Conservation (phyloP, 2,113 vertebrate species). For the Leiothrix lutea region DNA sequence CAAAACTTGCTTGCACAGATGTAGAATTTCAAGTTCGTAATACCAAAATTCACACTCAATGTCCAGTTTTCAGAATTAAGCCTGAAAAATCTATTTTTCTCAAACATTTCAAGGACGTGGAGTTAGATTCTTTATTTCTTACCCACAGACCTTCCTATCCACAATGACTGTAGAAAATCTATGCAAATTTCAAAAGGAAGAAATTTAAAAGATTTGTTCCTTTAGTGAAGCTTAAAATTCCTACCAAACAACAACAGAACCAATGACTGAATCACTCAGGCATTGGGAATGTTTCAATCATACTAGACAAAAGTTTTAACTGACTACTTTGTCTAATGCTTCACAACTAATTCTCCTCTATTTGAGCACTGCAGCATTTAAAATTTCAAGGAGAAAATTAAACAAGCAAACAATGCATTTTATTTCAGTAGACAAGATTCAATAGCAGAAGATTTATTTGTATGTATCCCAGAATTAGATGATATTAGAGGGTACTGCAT, state of each 20-base stretch:
- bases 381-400: background rate
- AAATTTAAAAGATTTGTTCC: background rate
- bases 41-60: background rate
- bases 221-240: background rate
- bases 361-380: background rate
- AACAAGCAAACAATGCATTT: rapidly evolving
- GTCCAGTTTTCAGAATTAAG: background rate
- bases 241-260: background rate
- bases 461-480: background rate
- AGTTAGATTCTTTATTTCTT: background rate
- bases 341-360: background rate
- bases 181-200: background rate
- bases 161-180: background rate
- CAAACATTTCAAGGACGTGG: background rate
- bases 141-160: background rate
- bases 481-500: background rate
- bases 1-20: background rate
- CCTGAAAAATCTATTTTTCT: background rate
- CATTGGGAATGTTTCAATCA: background rate
- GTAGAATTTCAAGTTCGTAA: background rate
- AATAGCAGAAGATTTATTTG: background rate
- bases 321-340: background rate
- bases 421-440: background rate
- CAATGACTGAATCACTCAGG: background rate
- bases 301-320: background rate